Conservation (phyloP, 1,140 invertebrate genomes). For the Bradysia coprophila region DNA sequence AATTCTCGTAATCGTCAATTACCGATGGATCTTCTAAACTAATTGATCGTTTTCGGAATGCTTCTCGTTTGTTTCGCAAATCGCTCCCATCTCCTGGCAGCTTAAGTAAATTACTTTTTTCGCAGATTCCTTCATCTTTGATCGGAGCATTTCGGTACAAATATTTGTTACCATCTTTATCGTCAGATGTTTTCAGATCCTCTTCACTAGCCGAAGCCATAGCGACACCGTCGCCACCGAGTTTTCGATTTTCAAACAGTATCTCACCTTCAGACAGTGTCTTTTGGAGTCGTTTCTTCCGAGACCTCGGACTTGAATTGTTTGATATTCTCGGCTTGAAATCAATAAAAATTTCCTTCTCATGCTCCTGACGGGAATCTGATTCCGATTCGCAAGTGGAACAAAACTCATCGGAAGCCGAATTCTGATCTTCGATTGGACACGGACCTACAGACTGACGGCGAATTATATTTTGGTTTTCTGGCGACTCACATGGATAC, state of each 20-base stretch:
- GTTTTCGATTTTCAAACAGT: constrained; percentile 33
- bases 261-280: constrained; percentile 67
- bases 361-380: constrained; percentile 26
- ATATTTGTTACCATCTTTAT: constrained; percentile 15
- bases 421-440: neutral
- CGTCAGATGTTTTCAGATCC: constrained; percentile 21
- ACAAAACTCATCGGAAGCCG: neutral
- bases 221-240: constrained; percentile 6
- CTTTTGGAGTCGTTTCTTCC: constrained; percentile 43
- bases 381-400: constrained; percentile 5
- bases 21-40: constrained; percentile 27
- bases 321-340: constrained; percentile 55
- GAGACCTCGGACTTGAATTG: constrained; percentile 34
- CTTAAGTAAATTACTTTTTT: constrained; percentile 6
- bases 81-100: neutral
- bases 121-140: constrained; percentile 35
- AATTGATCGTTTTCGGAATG: constrained; percentile 41
- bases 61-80: constrained; percentile 8
- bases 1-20: neutral
- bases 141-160: constrained; percentile 34
- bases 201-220: constrained; percentile 35
- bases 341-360: constrained; percentile 69
- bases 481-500: neutral
- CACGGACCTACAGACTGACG: neutral
- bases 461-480: neutral